Conservation (phyloP, 2,888 invertebrate genomes). For the Athalia cordata region DNA sequence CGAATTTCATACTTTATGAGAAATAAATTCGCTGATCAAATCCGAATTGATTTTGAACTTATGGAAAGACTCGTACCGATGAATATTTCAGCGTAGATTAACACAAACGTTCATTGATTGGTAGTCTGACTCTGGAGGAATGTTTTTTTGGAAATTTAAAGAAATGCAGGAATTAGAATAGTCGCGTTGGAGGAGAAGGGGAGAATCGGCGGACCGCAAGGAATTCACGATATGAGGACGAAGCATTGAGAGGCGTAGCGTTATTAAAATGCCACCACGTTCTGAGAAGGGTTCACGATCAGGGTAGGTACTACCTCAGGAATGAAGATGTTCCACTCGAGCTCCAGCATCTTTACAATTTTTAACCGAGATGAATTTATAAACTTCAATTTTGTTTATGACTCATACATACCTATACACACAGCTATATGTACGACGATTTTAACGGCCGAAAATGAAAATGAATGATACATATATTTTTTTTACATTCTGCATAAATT, state of each 20-base stretch:
- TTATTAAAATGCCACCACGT: conserved; percentile 41
- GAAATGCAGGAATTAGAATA: conserved; percentile 12
- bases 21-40: too few relatives aligned
- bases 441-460: too few relatives aligned
- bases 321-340: conserved; percentile 38
- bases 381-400: background rate
- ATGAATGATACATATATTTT: too few relatives aligned
- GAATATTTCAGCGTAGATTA: conserved; percentile 25
- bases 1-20: too few relatives aligned
- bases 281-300: conserved; percentile 13
- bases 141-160: conserved; percentile 23
- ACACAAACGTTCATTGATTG: conserved; percentile 11
- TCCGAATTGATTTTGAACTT: background rate
- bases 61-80: conserved; percentile 58
- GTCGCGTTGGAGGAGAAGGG: background rate
- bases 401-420: too few relatives aligned
- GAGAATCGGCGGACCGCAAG: conserved; percentile 56
- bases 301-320: conserved; percentile 32
- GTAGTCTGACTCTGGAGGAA: conserved; percentile 12
- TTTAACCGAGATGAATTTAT: conserved; percentile 47
- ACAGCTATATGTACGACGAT: too few relatives aligned
- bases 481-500: too few relatives aligned
- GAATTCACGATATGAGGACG: conserved; percentile 69
- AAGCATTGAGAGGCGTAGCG: conserved; percentile 34
- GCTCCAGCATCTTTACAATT: conserved; percentile 47